A percentile compares a stretch with the other conserved stretches of the same genome.
Conservation (phyloP, 2,113 vertebrate species). For the Eudyptes chrysolophus region DNA sequence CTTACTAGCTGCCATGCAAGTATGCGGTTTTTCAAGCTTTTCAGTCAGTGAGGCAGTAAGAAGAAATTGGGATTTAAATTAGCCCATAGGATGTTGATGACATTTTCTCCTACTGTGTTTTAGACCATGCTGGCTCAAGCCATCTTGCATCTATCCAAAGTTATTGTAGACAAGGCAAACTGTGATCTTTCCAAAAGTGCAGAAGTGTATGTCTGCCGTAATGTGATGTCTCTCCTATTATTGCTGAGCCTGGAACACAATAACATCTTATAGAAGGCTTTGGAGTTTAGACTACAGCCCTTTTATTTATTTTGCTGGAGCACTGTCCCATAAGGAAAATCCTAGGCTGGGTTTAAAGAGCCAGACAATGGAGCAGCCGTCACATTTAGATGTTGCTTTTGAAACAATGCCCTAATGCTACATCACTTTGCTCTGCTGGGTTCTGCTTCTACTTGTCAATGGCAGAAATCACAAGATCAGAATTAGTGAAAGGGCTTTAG, state of each 20-base stretch:
- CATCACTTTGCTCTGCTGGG: constrained; percentile 53
- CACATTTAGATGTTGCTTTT: constrained; percentile 64
- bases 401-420: constrained; percentile 51
- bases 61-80: background rate
- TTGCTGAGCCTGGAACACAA: constrained; percentile 41
- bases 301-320: constrained; percentile 55
- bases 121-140: background rate
- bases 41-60: background rate
- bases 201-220: background rate
- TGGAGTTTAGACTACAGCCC: constrained; percentile 57
- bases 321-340: constrained; percentile 59
- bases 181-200: constrained; percentile 50
- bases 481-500: constrained; percentile 20
- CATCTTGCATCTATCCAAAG: background rate
- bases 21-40: background rate
- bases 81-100: background rate
- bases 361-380: constrained; percentile 36
- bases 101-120: background rate
- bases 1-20: background rate
- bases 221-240: constrained; percentile 17
- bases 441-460: constrained; percentile 26
- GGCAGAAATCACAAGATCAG: constrained; percentile 61
- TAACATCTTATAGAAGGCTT: constrained; percentile 53
- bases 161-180: constrained; percentile 16
- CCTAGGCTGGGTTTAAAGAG: constrained; percentile 48